Conservation (phyloP, 2,113 vertebrate species). For the Prionailurus bengalensis region DNA sequence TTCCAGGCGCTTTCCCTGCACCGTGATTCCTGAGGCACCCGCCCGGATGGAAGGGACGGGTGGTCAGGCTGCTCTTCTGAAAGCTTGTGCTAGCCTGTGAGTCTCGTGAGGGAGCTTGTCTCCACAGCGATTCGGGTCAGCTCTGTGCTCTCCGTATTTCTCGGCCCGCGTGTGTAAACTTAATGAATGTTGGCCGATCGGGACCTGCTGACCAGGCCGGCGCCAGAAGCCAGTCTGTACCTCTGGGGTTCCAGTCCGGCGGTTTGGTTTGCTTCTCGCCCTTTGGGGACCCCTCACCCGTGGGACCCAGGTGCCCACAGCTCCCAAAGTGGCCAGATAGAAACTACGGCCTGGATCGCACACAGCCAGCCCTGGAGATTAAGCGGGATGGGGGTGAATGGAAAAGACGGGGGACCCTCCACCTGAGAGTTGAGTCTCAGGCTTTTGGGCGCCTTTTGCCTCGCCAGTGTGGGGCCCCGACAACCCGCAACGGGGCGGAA, state of each 20-base stretch:
- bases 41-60: background rate
- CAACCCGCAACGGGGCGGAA: background rate
- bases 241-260: background rate
- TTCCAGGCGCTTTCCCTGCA: background rate
- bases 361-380: background rate
- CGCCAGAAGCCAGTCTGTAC: background rate
- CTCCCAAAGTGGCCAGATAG: background rate
- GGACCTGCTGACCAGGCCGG: background rate
- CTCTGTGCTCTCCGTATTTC: too few relatives aligned
- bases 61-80: background rate
- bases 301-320: background rate
- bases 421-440: background rate
- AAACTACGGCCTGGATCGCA: slow-evolving; percentile 27
- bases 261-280: background rate
- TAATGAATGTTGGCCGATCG: background rate
- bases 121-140: background rate
- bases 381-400: too few relatives aligned
- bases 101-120: background rate
- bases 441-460: fast-evolving
- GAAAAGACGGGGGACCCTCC: background rate
- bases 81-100: background rate
- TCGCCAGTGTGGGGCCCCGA: background rate
- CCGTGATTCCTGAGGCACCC: background rate
- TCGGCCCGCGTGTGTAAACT: background rate
- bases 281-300: background rate